Evolutionary conservation across 2,888 invertebrate genomes (phyloP).

Genomic region (Polietes domitor): DNA sequence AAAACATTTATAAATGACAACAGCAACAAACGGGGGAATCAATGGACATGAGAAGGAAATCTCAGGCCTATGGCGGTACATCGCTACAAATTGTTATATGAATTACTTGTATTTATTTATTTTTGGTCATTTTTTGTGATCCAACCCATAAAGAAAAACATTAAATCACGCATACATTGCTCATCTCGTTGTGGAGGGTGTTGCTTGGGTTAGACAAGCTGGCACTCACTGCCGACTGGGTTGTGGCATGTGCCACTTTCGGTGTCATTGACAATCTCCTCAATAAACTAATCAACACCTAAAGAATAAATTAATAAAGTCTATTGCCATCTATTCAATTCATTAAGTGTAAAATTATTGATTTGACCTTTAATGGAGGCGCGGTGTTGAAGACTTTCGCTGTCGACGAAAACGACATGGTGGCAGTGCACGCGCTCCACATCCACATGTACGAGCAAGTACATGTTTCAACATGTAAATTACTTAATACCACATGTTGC

Average conservation of each 20-base stretch:
- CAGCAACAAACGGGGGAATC: background rate
- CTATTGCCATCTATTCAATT: slow-evolving; percentile 42
- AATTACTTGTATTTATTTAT: slow-evolving; percentile 71
- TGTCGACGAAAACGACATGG: no score
- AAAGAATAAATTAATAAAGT: slow-evolving; percentile 60
- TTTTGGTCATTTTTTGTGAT: slow-evolving; percentile 15
- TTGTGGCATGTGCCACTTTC: slow-evolving; percentile 6
- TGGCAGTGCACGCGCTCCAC: slow-evolving; percentile 8
- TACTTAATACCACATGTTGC: slow-evolving; percentile 67
- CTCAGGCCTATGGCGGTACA: slow-evolving; percentile 60
- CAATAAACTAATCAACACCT: slow-evolving; percentile 61
- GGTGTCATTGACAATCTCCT: background rate
- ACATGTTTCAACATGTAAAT: slow-evolving; percentile 60
- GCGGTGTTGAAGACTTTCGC: background rate
- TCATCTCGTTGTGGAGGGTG: background rate
- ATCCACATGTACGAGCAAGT: background rate
- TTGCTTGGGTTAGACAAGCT: background rate
- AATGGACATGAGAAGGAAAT: slow-evolving; percentile 27
- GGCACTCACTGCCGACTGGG: no score
- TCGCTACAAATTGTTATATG: slow-evolving; percentile 77
- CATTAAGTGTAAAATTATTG: slow-evolving; percentile 65
- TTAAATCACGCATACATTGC: background rate
- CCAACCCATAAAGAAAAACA: background rate
- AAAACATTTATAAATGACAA: background rate
- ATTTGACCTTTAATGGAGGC: slow-evolving; percentile 62